These are phyloP conservation scores for Pluvianellus socialis DNA, from an alignment of 2,113 vertebrate genomes.

Conservation along the genomic window DNA sequence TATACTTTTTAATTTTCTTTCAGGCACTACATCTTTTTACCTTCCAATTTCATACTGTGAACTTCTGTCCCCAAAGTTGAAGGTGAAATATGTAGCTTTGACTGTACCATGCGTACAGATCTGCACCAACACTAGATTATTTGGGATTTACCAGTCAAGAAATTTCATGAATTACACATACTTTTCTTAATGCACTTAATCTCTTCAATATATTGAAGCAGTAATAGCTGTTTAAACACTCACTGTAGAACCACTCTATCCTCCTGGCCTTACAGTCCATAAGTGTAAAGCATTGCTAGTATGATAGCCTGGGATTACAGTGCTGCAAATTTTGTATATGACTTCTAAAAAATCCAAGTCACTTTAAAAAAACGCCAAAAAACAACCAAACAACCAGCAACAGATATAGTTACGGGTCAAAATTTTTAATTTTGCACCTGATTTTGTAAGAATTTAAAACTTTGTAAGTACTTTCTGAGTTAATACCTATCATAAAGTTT, in stretches of 20 bases:
- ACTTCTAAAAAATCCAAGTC: not conserved
- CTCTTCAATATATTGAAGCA: not conserved
- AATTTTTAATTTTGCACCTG: not conserved
- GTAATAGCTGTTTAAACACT: not conserved
- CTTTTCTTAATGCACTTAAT: not conserved
- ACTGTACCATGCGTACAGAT: not conserved
- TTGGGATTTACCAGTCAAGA: not conserved
- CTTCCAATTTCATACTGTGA: not conserved
- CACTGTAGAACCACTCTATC: not conserved
- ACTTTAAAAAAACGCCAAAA: not conserved
- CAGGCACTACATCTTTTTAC: not conserved
- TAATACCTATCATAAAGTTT: slow-evolving; percentile 58
- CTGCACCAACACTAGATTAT: not conserved
- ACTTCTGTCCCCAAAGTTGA: not conserved
- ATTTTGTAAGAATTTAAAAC: slow-evolving; percentile 14
- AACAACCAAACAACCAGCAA: not conserved
- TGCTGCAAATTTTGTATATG: not conserved
- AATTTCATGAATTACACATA: not conserved
- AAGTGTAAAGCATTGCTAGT: not conserved
- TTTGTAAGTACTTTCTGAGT: slow-evolving; percentile 19
- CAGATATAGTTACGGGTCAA: not conserved
- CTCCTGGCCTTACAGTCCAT: not conserved
- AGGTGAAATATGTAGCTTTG: not conserved
- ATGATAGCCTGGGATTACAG: not conserved
- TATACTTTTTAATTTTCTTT: not conserved